phyloP scores from a whole-genome alignment of 2,113 vertebrate species.

The Ailuropoda melanoleuca region DNA sequence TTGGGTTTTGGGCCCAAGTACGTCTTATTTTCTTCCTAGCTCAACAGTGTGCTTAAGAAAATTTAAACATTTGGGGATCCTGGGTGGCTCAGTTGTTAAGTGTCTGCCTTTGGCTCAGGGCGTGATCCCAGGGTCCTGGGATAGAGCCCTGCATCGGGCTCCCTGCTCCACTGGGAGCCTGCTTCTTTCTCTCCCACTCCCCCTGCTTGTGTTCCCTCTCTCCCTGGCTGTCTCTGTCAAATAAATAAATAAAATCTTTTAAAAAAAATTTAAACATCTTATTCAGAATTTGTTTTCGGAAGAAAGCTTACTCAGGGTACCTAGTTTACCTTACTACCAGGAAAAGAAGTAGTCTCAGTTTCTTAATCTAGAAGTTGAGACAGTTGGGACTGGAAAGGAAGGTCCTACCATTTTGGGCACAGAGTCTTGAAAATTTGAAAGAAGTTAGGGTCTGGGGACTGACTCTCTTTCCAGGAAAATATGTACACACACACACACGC shows the following conservation, averaged over 20 bases:
- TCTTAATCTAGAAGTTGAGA: not conserved
- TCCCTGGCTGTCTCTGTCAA: no score
- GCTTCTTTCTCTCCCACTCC: no score
- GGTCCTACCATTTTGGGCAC: not conserved
- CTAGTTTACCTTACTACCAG: not conserved
- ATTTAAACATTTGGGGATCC: not conserved
- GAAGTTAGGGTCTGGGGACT: not conserved
- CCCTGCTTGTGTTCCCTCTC: no score
- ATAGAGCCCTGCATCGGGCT: no score
- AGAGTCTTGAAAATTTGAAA: not conserved
- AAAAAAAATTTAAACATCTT: not conserved
- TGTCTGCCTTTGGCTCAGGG: no score
- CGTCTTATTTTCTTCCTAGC: not conserved
- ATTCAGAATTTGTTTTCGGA: not conserved
- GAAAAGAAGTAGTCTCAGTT: not conserved
- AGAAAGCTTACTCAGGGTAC: not conserved
- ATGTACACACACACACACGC: not conserved
- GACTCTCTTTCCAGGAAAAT: not conserved
- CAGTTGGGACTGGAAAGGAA: not conserved
- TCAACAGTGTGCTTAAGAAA: not conserved
- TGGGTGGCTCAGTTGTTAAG: no score
- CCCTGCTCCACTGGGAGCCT: no score
- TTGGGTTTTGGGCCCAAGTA: not conserved
- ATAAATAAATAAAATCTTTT: not conserved
- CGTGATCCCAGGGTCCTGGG: no score